phyloP scores from a whole-genome alignment of 1,140 invertebrate genomes.

The Bombus waltoni region DNA sequence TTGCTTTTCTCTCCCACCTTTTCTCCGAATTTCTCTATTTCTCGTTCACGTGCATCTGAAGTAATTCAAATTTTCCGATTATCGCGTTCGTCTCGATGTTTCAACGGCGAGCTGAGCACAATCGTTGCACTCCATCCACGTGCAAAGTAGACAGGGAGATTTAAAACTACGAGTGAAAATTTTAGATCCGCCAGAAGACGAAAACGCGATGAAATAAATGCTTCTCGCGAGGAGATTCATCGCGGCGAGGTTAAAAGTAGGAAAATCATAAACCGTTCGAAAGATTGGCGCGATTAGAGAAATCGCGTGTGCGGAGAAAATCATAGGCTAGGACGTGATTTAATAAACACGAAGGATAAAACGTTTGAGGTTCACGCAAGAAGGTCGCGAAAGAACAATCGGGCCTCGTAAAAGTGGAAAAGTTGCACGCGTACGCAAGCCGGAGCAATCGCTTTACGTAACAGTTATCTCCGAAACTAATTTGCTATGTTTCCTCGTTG shows the following conservation, averaged over 20 bases:
- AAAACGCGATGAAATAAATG: not conserved
- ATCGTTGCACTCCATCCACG: not conserved
- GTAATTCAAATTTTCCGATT: not conserved
- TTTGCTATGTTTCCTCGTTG: slow-evolving; percentile 37
- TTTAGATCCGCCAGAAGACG: not conserved
- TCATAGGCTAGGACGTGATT: not conserved
- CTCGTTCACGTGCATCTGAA: too few relatives aligned
- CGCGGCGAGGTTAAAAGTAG: not conserved
- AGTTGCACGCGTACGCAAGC: slow-evolving; percentile 2
- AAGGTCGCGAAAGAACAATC: slow-evolving; percentile 29
- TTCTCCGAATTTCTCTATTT: too few relatives aligned
- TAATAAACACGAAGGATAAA: slow-evolving; percentile 19
- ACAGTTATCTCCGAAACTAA: slow-evolving; percentile 52
- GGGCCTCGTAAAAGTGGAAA: slow-evolving; percentile 8
- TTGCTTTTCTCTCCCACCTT: too few relatives aligned
- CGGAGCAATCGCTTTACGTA: slow-evolving; percentile 32
- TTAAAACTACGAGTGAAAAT: not conserved
- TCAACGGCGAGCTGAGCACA: not conserved
- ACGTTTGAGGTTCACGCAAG: slow-evolving; percentile 4
- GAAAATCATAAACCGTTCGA: slow-evolving; percentile 10
- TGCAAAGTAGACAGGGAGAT: too few relatives aligned
- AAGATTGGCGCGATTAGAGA: slow-evolving; percentile 6
- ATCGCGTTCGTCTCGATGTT: not conserved
- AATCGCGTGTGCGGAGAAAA: slow-evolving; percentile 1
- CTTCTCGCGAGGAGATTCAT: not conserved